phyloP scores from a whole-genome alignment of 1,140 invertebrate species.

The Drosophila mayri region DNA sequence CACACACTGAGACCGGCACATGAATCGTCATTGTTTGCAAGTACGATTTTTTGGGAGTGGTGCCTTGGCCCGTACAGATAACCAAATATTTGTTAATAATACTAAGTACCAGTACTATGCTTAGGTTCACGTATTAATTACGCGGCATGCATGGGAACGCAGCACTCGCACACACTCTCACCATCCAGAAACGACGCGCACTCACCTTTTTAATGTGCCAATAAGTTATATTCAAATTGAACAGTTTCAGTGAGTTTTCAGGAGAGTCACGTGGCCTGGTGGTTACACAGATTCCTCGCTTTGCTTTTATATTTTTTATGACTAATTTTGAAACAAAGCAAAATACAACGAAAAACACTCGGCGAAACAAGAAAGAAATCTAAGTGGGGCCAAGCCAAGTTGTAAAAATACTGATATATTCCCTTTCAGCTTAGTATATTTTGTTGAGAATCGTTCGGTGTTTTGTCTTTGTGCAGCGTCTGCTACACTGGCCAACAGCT shows the following conservation, averaged over 20 bases:
- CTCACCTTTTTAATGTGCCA: slow-evolving; percentile 57
- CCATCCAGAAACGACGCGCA: slow-evolving; percentile 21
- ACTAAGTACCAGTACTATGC: not conserved
- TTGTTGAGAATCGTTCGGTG: not conserved
- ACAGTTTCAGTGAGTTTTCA: not conserved
- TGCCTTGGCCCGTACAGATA: slow-evolving; percentile 32
- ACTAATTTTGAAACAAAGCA: slow-evolving; percentile 44
- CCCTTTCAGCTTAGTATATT: not conserved
- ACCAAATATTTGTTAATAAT: slow-evolving; percentile 34
- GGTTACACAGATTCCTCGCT: not conserved
- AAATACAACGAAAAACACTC: slow-evolving; percentile 49
- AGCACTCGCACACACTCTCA: slow-evolving; percentile 18
- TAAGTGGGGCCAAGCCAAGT: not conserved
- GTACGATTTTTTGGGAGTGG: slow-evolving; percentile 67
- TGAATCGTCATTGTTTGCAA: slow-evolving; percentile 44
- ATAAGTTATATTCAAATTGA: slow-evolving; percentile 7
- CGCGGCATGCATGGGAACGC: slow-evolving; percentile 30
- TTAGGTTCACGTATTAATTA: slow-evolving; percentile 16
- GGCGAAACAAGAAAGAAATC: slow-evolving; percentile 20
- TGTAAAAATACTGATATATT: not conserved
- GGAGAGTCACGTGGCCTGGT: slow-evolving; percentile 1
- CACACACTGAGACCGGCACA: slow-evolving; percentile 59
- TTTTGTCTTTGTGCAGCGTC: not conserved
- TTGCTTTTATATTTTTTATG: slow-evolving; percentile 13
- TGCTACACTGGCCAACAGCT: slow-evolving; percentile 45